A percentile compares a stretch with the other conserved stretches of the same genome.
These are phyloP conservation scores for Spodoptera frugiperda DNA, from an alignment of 1,140 invertebrate genomes.

Conservation along the genomic window DNA sequence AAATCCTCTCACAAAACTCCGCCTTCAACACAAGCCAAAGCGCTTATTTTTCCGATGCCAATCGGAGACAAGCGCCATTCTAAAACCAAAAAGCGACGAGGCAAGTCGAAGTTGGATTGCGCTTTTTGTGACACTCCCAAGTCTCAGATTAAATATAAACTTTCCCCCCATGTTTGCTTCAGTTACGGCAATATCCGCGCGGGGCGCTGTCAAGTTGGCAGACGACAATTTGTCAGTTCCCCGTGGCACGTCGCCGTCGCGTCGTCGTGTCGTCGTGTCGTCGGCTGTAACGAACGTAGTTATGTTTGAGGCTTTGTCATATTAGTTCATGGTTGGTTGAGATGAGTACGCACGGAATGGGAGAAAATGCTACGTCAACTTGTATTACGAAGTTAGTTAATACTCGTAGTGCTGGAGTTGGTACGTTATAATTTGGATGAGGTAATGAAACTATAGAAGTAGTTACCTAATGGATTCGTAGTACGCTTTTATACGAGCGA, in stretches of 20 bases:
- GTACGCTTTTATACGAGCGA: neutral
- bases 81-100: slow-evolving; percentile 44
- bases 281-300: slow-evolving; percentile 30
- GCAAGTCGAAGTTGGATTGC: slow-evolving; percentile 49
- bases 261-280: slow-evolving; percentile 24
- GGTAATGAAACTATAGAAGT: neutral
- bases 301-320: slow-evolving; percentile 38
- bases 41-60: slow-evolving; percentile 33
- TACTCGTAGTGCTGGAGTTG: neutral
- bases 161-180: slow-evolving; percentile 57
- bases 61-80: slow-evolving; percentile 30
- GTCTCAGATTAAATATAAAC: slow-evolving; percentile 65
- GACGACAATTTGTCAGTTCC: slow-evolving; percentile 55
- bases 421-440: neutral
- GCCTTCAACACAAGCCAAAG: neutral
- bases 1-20: slow-evolving; percentile 9
- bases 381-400: neutral
- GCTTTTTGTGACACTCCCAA: slow-evolving; percentile 48
- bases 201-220: slow-evolving; percentile 56
- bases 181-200: slow-evolving; percentile 58
- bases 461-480: neutral
- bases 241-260: slow-evolving; percentile 20
- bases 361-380: slow-evolving; percentile 9
- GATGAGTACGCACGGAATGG: neutral
- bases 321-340: slow-evolving; percentile 43